Percentiles rank a stretch among this genome's conserved stretches.
Conservation (phyloP, 2,113 vertebrate species). For the Tylochromis polylepis region DNA sequence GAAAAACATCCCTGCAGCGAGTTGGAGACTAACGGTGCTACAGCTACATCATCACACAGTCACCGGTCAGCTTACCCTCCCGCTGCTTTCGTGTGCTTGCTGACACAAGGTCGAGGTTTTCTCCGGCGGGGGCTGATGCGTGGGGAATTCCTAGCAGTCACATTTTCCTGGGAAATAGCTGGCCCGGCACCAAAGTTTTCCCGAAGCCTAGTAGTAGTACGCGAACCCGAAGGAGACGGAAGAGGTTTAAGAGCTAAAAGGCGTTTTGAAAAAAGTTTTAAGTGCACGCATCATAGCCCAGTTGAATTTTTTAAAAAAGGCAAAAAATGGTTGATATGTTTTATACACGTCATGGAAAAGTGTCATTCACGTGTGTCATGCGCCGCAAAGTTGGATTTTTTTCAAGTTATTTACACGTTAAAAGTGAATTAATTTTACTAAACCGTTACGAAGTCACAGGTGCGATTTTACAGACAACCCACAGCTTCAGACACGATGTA, state of each 20-base stretch:
- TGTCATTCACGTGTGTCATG: background rate
- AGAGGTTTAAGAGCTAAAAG: background rate
- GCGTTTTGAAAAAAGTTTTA: background rate
- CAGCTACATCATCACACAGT: conserved; percentile 24
- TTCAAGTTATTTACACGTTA: background rate
- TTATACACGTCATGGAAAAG: background rate
- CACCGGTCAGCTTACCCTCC: conserved; percentile 30
- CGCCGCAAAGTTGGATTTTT: background rate
- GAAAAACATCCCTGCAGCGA: background rate
- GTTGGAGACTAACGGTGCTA: background rate
- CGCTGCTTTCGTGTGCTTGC: conserved; percentile 26
- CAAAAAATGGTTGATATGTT: background rate
- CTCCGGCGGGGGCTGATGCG: conserved; percentile 54
- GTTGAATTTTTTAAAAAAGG: background rate
- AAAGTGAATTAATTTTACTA: background rate
- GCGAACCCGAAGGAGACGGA: background rate
- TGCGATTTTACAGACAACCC: background rate
- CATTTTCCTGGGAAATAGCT: conserved; percentile 76
- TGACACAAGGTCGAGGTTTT: conserved; percentile 65
- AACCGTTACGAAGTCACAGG: background rate
- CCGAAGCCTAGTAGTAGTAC: background rate
- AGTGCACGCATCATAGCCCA: background rate
- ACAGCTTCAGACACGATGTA: background rate
- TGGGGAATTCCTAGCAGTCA: conserved; percentile 80
- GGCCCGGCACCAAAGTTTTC: conserved; percentile 34